Base-by-base conservation (phyloP, 2,888 invertebrate species). In the Agriopis marginaria region DNA sequence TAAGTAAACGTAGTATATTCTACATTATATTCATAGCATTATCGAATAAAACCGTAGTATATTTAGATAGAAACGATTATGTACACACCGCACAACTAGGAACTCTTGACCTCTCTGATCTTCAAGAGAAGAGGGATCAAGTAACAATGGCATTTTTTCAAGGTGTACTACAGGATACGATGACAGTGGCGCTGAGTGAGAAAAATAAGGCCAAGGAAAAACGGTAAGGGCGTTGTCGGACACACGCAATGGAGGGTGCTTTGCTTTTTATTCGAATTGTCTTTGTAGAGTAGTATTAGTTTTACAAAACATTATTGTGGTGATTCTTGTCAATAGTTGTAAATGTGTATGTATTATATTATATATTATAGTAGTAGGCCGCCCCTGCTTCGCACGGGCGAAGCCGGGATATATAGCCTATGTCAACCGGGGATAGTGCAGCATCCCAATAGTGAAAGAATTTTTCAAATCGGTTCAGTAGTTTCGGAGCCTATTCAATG, bases 111-210 rank as follows among this genome's bases (percentile, higher is more conserved):
- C 58, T 39, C 14, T 61, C 9, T n/a, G n/a, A 50, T 63, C 51
- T 59, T 45, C 17, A 53, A 51, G 51, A 49, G 9, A 55, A 58
- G 12, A 55, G n/a, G 65, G 75, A 44, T 61, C 73, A 66, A 66
- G 61, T 63, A 63, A 70, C 23, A 65, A 62, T 73, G 73, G 73
- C 56, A 49, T 56, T 45, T 66, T 65, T 64, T 63, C 65, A 63
- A 72, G 63, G 74, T 72, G 70, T 75, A 75, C 69, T 71, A 65
- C 75, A 72, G 76, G 73, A 77, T 75, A 72, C 59, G 64, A 63
- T 54, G 70, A 73, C 74, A 54, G 73, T 63, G 69, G 66, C 68
- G 56, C 62, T 62, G 66, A 64, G 60, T 71, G 68, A 71, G 72
- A 74, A 75, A 77, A 74, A 73, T 63, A 8, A 54, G 39, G 54